Evolutionary conservation across 2,113 vertebrate genomes (phyloP), one percentile per base, ranked within the genome.

Genomic region (Cebus imitator): DNA sequence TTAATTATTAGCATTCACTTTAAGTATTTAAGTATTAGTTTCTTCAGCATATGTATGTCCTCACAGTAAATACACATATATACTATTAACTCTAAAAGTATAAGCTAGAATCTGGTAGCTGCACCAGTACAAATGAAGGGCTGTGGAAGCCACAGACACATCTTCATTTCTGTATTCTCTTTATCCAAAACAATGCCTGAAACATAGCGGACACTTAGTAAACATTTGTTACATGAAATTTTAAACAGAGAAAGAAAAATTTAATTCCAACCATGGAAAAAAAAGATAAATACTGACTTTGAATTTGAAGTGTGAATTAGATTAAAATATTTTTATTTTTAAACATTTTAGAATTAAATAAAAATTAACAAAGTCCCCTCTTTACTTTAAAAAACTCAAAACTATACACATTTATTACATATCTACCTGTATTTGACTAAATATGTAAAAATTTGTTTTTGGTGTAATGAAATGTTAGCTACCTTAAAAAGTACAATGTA

Each of bases 181-280:
- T 89, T n/a, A 80, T 14, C 16, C 25, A 91, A 72, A 6, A 92
- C 12, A 88, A 32, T 72, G 30, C 25, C 35, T 61, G 13, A 79
- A 73, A 93, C 35, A 57, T 6, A 87, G 43, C 12, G 48, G 45
- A 23, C 16, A 79, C 20, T 32, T 40, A 88, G n/a, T 61, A 45
- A 57, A 17, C 57, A 72, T 6, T 61, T 92, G 35, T 87, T 87
- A 87, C 43, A 52, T 17, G 12, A 82, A 88, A 87, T 48, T 82
- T 93, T 95, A 94, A 92, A 66, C 32, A 78, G 6, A 89, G 40
- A 87, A 92, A 91, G 48, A 93, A 90, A 91, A 78, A 64, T 50
- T 88, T 84, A 82, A 96, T 80, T 92, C 5, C 72, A 96, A 89
- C 4, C 50, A 72, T 0, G 0, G 4, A 43, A 85, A 90, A 83